A percentile compares a stretch with the other conserved stretches of the same genome.
These are phyloP conservation scores for Gymnosoma rotundatum DNA, from an alignment of 2,888 invertebrate genomes.

Conservation along the genomic window DNA sequence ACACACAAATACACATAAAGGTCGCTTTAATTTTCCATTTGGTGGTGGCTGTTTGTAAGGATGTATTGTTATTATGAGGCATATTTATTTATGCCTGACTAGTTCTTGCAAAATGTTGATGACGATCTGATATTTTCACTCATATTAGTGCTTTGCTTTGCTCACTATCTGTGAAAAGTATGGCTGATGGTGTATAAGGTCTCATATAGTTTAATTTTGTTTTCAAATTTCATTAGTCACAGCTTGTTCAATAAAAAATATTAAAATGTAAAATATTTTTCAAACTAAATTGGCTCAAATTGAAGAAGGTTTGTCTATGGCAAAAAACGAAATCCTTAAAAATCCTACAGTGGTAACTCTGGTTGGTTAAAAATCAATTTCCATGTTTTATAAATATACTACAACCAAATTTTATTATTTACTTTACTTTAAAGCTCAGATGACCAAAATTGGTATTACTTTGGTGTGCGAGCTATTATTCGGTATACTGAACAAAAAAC, in stretches of 20 bases:
- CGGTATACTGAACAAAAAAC: too few relatives aligned
- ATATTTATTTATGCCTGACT: conserved; percentile 57
- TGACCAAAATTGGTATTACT: too few relatives aligned
- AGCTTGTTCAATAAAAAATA: conserved; percentile 1
- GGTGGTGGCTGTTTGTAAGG: conserved; percentile 23
- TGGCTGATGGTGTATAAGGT: conserved; percentile 9
- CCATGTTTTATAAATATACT: too few relatives aligned
- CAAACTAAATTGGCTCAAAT: too few relatives aligned
- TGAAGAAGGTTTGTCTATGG: too few relatives aligned
- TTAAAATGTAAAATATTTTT: neutral
- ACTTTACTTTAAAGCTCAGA: too few relatives aligned
- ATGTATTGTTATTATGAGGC: conserved; percentile 22
- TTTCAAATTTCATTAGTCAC: conserved; percentile 5
- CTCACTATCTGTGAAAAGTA: neutral
- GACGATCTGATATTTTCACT: conserved; percentile 63
- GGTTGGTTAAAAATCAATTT: too few relatives aligned
- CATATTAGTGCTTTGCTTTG: conserved; percentile 42
- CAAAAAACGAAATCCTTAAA: too few relatives aligned
- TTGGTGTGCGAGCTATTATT: too few relatives aligned
- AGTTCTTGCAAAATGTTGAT: conserved; percentile 49
- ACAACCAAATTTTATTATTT: too few relatives aligned
- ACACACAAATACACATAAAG: neutral
- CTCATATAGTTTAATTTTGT: conserved; percentile 4
- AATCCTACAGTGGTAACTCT: too few relatives aligned
- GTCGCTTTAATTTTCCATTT: neutral